Evolutionary conservation across 2,113 vertebrate genomes (phyloP), one percentile per base, ranked within the genome.

Genomic region (Rhabdomys dilectus): DNA sequence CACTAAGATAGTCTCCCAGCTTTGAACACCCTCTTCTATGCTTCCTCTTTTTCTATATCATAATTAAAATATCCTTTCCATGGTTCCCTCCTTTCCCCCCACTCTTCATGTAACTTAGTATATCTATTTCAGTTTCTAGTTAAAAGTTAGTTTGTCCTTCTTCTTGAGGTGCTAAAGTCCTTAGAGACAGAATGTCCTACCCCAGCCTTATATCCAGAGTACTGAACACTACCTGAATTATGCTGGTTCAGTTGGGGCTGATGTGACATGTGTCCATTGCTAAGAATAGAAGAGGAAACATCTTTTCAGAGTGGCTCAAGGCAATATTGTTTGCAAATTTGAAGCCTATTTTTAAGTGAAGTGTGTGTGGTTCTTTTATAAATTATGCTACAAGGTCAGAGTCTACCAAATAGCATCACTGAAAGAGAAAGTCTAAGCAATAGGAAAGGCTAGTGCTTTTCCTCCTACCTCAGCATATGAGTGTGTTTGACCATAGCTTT

Each of bases 71-170:
- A 24, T 88, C 17, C 1, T 39, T 80, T 7, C 12, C 22, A 51
- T 53, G n/a, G 39, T 53, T 4, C 4, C 17, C 68, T 48, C 36
- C 80, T n/a, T 36, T 56, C 7, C 0, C 12, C 10, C 73, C 3
- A n/a, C n/a, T 58, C 15, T 81, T 51, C 9, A 58, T 21, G 36
- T 17, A 42, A 19, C 21, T 48, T 4, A 8, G 9, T 2, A 39
- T 2, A 22, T 12, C 7, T 70, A 22, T 12, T 4, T 70, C 0
- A 21, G 0, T 17, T 1, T 53, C 39, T 21, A n/a, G 36, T 39
- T 29, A 45, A 80, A 11, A 58, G 53, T 11, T 34, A 66, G 10
- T 39, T 45, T 48, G 26, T 53, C 48, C 39, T 73, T 36, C 62
- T 26, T 48, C 53, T 21, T 26, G 45, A 31, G 34, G 9, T 4